Percentiles rank a stretch among this genome's conserved stretches.
Conservation (phyloP, 2,888 invertebrate genomes). For the Epinotia ramella region DNA sequence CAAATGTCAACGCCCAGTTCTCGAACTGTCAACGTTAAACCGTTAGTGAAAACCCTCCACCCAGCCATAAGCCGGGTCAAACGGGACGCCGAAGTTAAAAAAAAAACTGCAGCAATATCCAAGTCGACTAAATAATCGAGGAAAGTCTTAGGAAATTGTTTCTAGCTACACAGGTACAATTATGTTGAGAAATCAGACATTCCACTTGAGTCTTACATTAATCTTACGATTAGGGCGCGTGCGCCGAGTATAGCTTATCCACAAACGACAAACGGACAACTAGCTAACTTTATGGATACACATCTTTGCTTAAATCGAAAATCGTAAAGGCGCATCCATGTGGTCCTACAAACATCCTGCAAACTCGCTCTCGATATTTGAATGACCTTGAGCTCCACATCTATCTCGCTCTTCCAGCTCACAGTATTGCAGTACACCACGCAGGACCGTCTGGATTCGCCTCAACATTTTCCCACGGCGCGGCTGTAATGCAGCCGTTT, state of each 20-base stretch:
- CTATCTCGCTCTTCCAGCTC: not conserved
- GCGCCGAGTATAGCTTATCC: constrained; percentile 62
- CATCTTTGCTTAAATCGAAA: constrained; percentile 76
- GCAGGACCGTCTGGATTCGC: not conserved
- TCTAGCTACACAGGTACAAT: constrained; percentile 84
- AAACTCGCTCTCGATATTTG: not conserved
- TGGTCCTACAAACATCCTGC: not conserved
- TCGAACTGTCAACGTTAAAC: constrained; percentile 8
- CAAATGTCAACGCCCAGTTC: constrained; percentile 27
- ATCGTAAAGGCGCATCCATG: constrained; percentile 49
- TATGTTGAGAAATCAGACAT: constrained; percentile 69
- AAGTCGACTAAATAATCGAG: constrained; percentile 58
- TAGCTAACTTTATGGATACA: constrained; percentile 78
- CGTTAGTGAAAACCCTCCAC: constrained; percentile 33
- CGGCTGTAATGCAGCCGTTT: constrained; percentile 52
- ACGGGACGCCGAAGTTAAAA: constrained; percentile 53
- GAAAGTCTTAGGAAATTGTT: constrained; percentile 73
- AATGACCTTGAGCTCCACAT: not conserved
- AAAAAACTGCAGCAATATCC: constrained; percentile 71
- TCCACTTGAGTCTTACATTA: constrained; percentile 78
- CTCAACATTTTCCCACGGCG: constrained; percentile 51
- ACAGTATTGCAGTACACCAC: not conserved
- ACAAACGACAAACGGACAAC: constrained; percentile 75
- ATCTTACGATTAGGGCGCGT: constrained; percentile 64
- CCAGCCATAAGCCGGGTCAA: constrained; percentile 43